Evolutionary conservation across 2,888 invertebrate species (phyloP), one percentile per base, ranked within the genome.

Genomic region (Zaprionus bogoriensis): DNA sequence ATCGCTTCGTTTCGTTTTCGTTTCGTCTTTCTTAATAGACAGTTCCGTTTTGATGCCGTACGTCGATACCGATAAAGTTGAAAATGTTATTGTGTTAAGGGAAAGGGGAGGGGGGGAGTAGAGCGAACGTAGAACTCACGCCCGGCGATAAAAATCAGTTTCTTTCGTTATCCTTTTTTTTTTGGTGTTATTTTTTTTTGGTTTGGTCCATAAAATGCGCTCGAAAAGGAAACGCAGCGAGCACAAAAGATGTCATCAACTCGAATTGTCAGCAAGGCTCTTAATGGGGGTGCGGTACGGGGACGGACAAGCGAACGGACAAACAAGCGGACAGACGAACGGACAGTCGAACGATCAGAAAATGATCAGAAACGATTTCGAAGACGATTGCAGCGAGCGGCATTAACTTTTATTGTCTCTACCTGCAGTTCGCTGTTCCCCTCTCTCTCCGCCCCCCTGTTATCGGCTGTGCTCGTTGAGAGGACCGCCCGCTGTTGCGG

Each of bases 231-330:
- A 67, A 60, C 53, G 53, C 52, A 67, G 55, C 45, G 61, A 60
- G 76, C 79, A 72, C 79, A 85, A 82, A 85, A 79, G 76, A 85
- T 79, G 86, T 85, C 86, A 79, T 79, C 86, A 79, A 85, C 66
- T 85, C 67, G 63, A 79, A 85, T 82, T 79, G 79, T 79, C 86
- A 68, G 57, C n/a, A n/a, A n/a, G n/a, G n/a, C 67, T 44, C 58
- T 70, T 70, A 73, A 73, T 73, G 72, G 70, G 55, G 47, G n/a
- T 14, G 14, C 17, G 30, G 45, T 39, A 25, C 12, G 19, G 32
- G 6, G 17, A 17, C 3, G 6, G 32, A 0, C 3, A 1, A 14
- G 6, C 7, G 14, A 14, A 12, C n/a, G 3, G n/a, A 28, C n/a
- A 4, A n/a, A 12, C n/a, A 4, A 51, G n/a, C 10, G 41, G 32